Conservation (phyloP, 1,140 invertebrate species). For the Trypoxylus dichotomus region DNA sequence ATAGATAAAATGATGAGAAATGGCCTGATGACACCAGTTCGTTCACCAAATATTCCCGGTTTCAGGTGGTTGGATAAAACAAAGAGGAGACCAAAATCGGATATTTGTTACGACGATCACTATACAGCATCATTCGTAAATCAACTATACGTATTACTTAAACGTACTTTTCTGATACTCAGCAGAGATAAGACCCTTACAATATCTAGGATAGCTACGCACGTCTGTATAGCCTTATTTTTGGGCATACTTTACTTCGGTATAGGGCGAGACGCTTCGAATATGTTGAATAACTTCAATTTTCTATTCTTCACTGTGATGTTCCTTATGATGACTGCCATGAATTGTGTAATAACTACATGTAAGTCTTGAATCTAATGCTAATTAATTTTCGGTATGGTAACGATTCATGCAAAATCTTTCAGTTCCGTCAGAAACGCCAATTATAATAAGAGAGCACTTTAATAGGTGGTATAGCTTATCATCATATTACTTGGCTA, state of each 20-base stretch:
- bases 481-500: slow-evolving; percentile 84
- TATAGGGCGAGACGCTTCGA: slow-evolving; percentile 63
- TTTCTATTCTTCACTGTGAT: slow-evolving; percentile 42
- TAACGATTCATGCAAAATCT: slow-evolving; percentile 39
- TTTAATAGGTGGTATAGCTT: slow-evolving; percentile 95
- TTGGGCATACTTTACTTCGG: slow-evolving; percentile 79
- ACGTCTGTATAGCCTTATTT: slow-evolving; percentile 74
- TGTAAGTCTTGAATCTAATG: slow-evolving; percentile 68
- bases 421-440: slow-evolving; percentile 84
- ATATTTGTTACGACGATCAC: slow-evolving; percentile 20
- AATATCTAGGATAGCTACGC: slow-evolving; percentile 74
- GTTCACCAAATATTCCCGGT: slow-evolving; percentile 46
- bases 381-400: background rate
- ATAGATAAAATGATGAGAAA: slow-evolving; percentile 52
- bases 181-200: slow-evolving; percentile 68
- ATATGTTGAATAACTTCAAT: slow-evolving; percentile 42
- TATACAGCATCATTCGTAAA: slow-evolving; percentile 67
- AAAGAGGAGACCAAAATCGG: slow-evolving; percentile 9
- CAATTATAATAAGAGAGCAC: slow-evolving; percentile 81
- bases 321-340: slow-evolving; percentile 63
- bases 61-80: background rate
- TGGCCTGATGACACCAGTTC: slow-evolving; percentile 55
- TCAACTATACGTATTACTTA: slow-evolving; percentile 66
- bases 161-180: slow-evolving; percentile 63
- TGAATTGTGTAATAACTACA: slow-evolving; percentile 81